These are phyloP conservation scores for Caenorhabditis brenneri DNA, from an alignment of 1,140 invertebrate genomes.

Conservation along the genomic window DNA sequence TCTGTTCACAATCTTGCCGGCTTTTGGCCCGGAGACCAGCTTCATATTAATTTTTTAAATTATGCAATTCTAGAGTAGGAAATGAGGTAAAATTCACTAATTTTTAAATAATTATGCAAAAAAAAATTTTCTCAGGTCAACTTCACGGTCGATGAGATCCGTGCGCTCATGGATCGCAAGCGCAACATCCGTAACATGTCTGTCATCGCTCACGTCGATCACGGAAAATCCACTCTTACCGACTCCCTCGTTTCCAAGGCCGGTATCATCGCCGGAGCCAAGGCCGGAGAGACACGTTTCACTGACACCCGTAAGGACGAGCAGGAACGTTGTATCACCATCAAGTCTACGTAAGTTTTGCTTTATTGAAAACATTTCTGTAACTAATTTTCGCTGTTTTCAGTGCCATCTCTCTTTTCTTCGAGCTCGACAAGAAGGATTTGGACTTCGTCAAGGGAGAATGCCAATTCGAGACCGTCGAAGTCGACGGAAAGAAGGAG, in stretches of 20 bases:
- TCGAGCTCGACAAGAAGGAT: conserved; percentile 91
- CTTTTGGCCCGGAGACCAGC: no score
- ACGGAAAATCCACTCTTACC: conserved; percentile 98
- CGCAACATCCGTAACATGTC: conserved; percentile 99
- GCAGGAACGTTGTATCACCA: conserved; percentile 99
- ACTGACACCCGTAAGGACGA: conserved; percentile 99
- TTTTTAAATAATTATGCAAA: no score
- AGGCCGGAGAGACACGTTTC: conserved; percentile 97
- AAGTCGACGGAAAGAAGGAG: conserved; percentile 81
- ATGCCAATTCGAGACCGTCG: conserved; percentile 63
- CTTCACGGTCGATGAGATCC: conserved; percentile 99
- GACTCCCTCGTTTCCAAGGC: conserved; percentile 99
- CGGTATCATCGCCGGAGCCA: conserved; percentile 97
- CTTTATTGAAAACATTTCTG: not conserved
- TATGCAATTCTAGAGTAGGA: no score
- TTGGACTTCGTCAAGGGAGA: conserved; percentile 76
- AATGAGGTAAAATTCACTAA: not conserved
- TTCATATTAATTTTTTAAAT: no score
- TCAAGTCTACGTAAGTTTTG: conserved; percentile 94
- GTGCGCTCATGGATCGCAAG: conserved; percentile 99
- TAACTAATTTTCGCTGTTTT: conserved; percentile 55
- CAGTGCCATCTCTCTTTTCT: conserved; percentile 97
- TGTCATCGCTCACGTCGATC: conserved; percentile 99
- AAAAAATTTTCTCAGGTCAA: conserved; percentile 95
- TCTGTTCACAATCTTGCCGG: no score